Evolutionary conservation across 2,888 invertebrate genomes (phyloP).

Genomic region (Chrysomela aeneicollis): DNA sequence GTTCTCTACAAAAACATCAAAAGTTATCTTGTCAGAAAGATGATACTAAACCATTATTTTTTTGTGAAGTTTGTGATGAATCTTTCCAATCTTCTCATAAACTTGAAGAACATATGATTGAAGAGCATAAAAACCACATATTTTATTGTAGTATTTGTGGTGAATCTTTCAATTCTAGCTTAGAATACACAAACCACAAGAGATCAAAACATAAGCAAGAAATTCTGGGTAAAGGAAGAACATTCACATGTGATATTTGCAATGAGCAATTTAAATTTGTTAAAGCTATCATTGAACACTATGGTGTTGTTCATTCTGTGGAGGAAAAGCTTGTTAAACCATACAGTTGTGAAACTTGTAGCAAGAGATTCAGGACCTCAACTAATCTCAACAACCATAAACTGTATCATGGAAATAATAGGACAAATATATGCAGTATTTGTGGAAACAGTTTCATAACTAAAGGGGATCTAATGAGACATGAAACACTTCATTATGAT

Average conservation of each 20-base stretch:
- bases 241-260: conserved; percentile 48
- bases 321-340: conserved; percentile 49
- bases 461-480: conserved; percentile 50
- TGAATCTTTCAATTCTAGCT: conserved; percentile 28
- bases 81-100: conserved; percentile 28
- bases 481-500: conserved; percentile 51
- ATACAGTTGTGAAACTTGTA: conserved; percentile 49
- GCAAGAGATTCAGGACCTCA: conserved; percentile 47
- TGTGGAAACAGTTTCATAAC: conserved; percentile 60
- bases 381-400: conserved; percentile 51
- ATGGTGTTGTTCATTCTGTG: conserved; percentile 43
- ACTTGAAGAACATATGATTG: conserved; percentile 31
- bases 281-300: conserved; percentile 48
- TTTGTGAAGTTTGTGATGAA: conserved; percentile 37
- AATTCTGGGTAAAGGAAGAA: conserved; percentile 14
- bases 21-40: conserved; percentile 35
- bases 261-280: conserved; percentile 40
- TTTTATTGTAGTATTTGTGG: conserved; percentile 32
- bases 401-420: conserved; percentile 49
- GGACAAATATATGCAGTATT: conserved; percentile 50
- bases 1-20: conserved; percentile 31
- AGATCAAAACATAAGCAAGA: conserved; percentile 30
- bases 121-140: conserved; percentile 30
- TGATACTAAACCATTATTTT: conserved; percentile 21
- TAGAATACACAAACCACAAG: conserved; percentile 29